Conservation (phyloP, 2,797 vertebrate species). For the Triplophysa yarkandensis region DNA sequence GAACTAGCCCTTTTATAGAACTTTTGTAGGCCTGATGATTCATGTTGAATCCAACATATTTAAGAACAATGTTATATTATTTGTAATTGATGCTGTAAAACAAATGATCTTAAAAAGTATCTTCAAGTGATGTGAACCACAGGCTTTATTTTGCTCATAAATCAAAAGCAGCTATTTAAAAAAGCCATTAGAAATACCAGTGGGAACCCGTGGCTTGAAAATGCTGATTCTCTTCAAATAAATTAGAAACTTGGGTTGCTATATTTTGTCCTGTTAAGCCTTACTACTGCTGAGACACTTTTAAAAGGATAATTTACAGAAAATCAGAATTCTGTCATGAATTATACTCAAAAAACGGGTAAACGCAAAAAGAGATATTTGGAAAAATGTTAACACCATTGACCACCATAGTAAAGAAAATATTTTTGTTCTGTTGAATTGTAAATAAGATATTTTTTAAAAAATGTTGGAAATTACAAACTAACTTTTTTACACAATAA, state of each 20-base stretch:
- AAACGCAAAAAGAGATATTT: too few species aligned
- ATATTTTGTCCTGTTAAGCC: not conserved
- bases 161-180: not conserved
- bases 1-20: conserved; percentile 50
- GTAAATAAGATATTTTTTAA: too few species aligned
- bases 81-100: not conserved
- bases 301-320: too few species aligned
- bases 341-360: too few species aligned
- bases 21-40: conserved; percentile 76
- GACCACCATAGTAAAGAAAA: too few species aligned
- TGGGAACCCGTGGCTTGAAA: not conserved
- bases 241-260: not conserved
- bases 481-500: too few species aligned
- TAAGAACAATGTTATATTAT: conserved; percentile 50
- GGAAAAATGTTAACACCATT: too few species aligned
- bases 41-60: conserved; percentile 71
- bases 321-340: too few species aligned
- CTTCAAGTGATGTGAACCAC: not conserved
- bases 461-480: too few species aligned
- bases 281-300: not conserved
- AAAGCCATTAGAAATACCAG: conserved; percentile 1
- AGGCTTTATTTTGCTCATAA: conserved; percentile 5
- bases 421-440: too few species aligned
- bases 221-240: conserved; percentile 2
- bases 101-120: not conserved